Percentiles rank a stretch among this genome's conserved stretches.
Conservation (phyloP, 2,888 invertebrate species). For the Clepsis dumicolana region DNA sequence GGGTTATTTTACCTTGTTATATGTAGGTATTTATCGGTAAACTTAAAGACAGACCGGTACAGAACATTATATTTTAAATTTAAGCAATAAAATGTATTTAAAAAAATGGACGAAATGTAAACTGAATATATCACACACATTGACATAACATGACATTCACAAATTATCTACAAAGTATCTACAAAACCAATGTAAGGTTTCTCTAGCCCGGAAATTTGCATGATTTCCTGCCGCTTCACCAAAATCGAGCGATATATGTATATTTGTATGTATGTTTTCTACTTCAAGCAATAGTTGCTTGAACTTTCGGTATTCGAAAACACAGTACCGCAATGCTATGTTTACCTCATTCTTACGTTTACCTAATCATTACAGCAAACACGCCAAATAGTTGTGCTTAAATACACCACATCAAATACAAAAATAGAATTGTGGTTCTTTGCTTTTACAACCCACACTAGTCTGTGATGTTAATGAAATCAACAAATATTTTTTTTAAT, state of each 20-base stretch:
- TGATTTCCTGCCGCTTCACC: neutral
- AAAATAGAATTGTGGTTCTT: constrained; percentile 24
- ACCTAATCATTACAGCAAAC: constrained; percentile 47
- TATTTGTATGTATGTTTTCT: too few species aligned
- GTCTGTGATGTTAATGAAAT: constrained; percentile 24
- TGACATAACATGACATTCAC: too few species aligned
- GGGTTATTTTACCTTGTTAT: constrained; percentile 23
- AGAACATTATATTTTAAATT: neutral
- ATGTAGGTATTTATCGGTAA: constrained; percentile 11
- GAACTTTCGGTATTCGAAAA: constrained; percentile 28
- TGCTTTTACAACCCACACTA: constrained; percentile 1
- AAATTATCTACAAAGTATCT: too few species aligned
- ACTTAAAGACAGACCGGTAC: neutral
- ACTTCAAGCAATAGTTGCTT: constrained; percentile 14
- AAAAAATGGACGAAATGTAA: too few species aligned
- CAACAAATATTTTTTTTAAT: constrained; percentile 22
- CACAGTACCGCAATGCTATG: constrained; percentile 39
- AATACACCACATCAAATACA: constrained; percentile 30
- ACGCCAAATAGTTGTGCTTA: constrained; percentile 44
- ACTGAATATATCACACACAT: too few species aligned
- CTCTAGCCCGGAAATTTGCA: neutral
- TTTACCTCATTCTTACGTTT: constrained; percentile 42
- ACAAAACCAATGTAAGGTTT: too few species aligned
- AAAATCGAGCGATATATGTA: neutral
- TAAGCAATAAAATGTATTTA: too few species aligned